Conservation (phyloP, 1,140 invertebrate genomes). For the Alviniconcha marisindica region DNA sequence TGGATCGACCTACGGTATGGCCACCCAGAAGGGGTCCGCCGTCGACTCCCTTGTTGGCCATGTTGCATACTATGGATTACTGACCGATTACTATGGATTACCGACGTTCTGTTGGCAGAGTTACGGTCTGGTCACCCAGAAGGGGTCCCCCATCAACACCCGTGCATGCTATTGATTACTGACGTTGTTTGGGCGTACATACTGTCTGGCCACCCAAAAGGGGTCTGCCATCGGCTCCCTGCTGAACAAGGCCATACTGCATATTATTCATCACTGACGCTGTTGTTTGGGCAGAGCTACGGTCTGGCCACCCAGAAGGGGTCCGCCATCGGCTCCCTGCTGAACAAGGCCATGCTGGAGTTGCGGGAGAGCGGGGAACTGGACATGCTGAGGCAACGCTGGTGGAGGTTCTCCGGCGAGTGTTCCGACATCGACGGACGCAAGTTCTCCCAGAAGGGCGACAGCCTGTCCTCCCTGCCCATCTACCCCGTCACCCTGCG, state of each 20-base stretch:
- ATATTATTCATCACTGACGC: too few species aligned
- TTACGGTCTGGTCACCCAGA: not conserved
- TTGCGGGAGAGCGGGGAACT: constrained; percentile 62
- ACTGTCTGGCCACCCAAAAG: constrained; percentile 10
- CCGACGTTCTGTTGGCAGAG: too few species aligned
- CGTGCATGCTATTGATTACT: not conserved
- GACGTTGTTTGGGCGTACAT: not conserved
- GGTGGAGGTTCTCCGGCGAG: constrained; percentile 66
- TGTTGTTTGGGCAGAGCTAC: not conserved
- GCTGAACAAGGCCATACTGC: constrained; percentile 58
- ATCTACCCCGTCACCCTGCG: constrained; percentile 52
- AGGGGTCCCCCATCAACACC: not conserved
- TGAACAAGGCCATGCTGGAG: constrained; percentile 61
- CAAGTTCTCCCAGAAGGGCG: constrained; percentile 36
- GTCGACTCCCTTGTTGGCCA: constrained; percentile 40
- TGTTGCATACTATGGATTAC: too few species aligned
- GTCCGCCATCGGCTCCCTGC: constrained; percentile 30
- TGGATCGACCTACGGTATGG: too few species aligned
- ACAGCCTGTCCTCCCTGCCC: constrained; percentile 48
- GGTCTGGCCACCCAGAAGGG: constrained; percentile 31
- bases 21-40: not conserved
- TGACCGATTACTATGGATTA: too few species aligned
- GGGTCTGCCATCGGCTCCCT: constrained; percentile 35
- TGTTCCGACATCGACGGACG: constrained; percentile 75
- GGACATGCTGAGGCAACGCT: constrained; percentile 61